Evolutionary conservation across 1,140 invertebrate species (phyloP).

Genomic region (Plutomurus gul): DNA sequence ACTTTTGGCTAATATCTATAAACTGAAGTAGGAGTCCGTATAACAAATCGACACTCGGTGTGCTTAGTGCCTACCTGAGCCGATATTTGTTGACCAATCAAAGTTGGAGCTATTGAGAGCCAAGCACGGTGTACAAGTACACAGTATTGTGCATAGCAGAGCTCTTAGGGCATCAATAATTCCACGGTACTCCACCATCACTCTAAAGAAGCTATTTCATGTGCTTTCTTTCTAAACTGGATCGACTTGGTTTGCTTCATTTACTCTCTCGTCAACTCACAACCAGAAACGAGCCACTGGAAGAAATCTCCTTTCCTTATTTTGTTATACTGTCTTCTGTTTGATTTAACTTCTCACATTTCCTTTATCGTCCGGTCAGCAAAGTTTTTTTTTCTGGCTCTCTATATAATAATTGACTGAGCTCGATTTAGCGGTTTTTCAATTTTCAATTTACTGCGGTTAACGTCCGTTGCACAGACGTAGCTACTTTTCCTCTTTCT

Average conservation of each 20-base stretch:
- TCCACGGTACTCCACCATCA: conserved; percentile 6
- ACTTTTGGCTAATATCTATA: not conserved
- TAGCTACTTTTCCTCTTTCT: too few species aligned
- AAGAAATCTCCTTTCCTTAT: not conserved
- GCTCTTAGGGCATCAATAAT: conserved; percentile 37
- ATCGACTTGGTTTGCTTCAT: not conserved
- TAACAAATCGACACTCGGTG: not conserved
- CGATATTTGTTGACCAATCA: conserved; percentile 40
- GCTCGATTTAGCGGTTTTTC: too few species aligned
- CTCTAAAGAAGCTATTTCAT: not conserved
- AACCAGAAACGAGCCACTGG: not conserved
- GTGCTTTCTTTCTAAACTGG: not conserved
- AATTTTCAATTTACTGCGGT: too few species aligned
- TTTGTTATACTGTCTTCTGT: not conserved
- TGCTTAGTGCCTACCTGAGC: not conserved
- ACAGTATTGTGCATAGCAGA: conserved; percentile 31
- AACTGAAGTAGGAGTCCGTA: not conserved
- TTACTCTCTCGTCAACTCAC: not conserved
- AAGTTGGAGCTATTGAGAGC: conserved; percentile 43
- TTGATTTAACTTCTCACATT: too few species aligned
- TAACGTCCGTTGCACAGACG: too few species aligned
- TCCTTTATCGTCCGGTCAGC: too few species aligned
- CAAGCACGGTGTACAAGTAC: conserved; percentile 32
- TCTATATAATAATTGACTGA: too few species aligned
- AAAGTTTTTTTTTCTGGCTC: too few species aligned